Evolutionary conservation across 2,888 invertebrate genomes (phyloP), one percentile per base, ranked within the genome.

Genomic region (Agonopterix alstromeriana): DNA sequence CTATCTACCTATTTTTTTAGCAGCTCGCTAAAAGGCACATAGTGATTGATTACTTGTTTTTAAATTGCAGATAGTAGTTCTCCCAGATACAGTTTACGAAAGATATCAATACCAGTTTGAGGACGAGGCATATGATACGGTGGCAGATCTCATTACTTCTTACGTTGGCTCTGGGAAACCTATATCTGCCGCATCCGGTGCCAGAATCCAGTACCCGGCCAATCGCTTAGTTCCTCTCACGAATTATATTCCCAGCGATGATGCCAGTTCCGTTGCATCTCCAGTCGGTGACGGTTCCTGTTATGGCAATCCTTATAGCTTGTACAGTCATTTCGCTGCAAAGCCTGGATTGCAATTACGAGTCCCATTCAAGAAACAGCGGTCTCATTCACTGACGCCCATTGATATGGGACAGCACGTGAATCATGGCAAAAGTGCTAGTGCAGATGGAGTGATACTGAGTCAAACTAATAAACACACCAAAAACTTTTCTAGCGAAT

Each of bases 81-180:
- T 97, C 67, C 95, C 96, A 0, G 95, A 97, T 65, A 97, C 97
- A 0, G 96, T 97, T 4, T 97, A 97, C 77, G 97, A 97, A 79
- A 90, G 95, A 60, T 94, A 97, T 35, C 96, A 97, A 73, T 98
- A 95, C 76, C 96, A 97, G 70, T 97, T 98, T 73, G 98, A 98
- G 79, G 97, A 97, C 68, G 96, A 97, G 73, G 94, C 95, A 0
- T 98, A 97, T 70, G 96, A 96, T 70, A 97, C 97, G 2, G 96
- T 98, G 12, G 95, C 97, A 0, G 97, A 97, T 77, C 91, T 98
- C 49, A 97, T 98, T 55, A 97, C 97, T 5, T 97, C 94, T 57
- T 98, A 98, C 75, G 97, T 98, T 17, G 96, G 96, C 1, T 96
- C 96, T 43, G 95, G 95, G 11, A 95, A 96, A 67, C 93, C 96